A percentile compares a stretch with the other conserved stretches of the same genome.
These are phyloP conservation scores for Prinia subflava DNA, from an alignment of 2,113 vertebrate species.

Conservation along the genomic window DNA sequence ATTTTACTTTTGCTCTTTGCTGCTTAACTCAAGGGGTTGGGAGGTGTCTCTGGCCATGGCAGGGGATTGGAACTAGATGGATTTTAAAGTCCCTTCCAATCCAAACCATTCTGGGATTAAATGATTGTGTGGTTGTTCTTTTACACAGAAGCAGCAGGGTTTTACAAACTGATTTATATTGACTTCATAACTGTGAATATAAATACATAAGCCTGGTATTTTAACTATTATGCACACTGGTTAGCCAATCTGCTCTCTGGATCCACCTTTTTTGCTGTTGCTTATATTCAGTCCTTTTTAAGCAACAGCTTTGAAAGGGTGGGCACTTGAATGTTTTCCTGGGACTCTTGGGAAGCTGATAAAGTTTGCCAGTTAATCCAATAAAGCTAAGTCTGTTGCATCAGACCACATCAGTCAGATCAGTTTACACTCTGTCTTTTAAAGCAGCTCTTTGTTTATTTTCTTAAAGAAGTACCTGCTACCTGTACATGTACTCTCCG, in stretches of 20 bases:
- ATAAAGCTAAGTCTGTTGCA: slow-evolving; percentile 12
- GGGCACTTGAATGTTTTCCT: background rate
- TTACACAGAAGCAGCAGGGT: background rate
- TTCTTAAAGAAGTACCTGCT: slow-evolving; percentile 41
- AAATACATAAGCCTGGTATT: background rate
- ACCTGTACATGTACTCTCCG: background rate
- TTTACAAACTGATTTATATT: background rate
- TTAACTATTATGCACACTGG: background rate
- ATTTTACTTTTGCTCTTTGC: background rate
- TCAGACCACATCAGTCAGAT: slow-evolving; percentile 50
- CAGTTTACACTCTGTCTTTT: slow-evolving; percentile 39
- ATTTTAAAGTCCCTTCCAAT: background rate
- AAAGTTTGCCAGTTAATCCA: slow-evolving; percentile 47
- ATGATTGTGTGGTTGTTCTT: background rate
- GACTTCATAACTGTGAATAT: background rate
- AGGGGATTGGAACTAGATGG: background rate
- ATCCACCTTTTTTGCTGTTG: background rate
- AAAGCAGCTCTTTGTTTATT: slow-evolving; percentile 34
- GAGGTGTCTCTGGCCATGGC: background rate
- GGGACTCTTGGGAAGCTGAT: slow-evolving; percentile 22
- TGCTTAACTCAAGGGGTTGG: background rate
- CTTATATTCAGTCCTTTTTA: background rate
- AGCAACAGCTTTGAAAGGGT: background rate
- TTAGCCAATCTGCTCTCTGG: background rate
- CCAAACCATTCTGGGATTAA: background rate